Evolutionary conservation across 2,888 invertebrate genomes (phyloP).

Genomic region (Torymus aiolomorphi): DNA sequence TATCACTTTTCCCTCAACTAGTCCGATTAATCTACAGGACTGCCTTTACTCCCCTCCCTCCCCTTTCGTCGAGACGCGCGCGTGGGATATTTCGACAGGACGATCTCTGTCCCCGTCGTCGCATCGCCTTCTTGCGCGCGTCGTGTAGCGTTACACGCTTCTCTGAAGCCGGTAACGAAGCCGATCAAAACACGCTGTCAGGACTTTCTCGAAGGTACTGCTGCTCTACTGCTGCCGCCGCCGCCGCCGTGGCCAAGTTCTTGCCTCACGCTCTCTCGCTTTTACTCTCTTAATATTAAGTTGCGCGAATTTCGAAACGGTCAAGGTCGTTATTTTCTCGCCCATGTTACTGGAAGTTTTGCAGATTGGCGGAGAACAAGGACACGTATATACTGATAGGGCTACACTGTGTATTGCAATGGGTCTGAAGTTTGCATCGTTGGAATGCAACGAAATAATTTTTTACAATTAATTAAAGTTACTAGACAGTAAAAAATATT

Average conservation of each 20-base stretch:
- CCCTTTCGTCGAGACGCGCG: neutral
- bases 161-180: constrained; percentile 62
- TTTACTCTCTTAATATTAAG: too few species aligned
- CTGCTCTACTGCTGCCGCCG: neutral
- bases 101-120: constrained; percentile 2
- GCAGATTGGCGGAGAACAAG: constrained; percentile 19
- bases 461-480: too few species aligned
- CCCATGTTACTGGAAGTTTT: neutral
- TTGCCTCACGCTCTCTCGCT: too few species aligned
- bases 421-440: too few species aligned
- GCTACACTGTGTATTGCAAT: too few species aligned
- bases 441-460: too few species aligned
- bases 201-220: constrained; percentile 29
- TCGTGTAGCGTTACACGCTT: constrained; percentile 57
- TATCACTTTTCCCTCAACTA: constrained; percentile 49
- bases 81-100: constrained; percentile 30
- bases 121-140: constrained; percentile 18
- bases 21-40: constrained; percentile 49
- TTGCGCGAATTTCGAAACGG: neutral
- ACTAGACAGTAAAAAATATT: too few species aligned
- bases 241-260: too few species aligned
- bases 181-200: constrained; percentile 64
- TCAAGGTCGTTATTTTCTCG: neutral
- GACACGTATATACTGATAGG: neutral
- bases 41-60: neutral